Evolutionary conservation across 1,140 invertebrate species (phyloP).

Genomic region (Ectropis grisescens): DNA sequence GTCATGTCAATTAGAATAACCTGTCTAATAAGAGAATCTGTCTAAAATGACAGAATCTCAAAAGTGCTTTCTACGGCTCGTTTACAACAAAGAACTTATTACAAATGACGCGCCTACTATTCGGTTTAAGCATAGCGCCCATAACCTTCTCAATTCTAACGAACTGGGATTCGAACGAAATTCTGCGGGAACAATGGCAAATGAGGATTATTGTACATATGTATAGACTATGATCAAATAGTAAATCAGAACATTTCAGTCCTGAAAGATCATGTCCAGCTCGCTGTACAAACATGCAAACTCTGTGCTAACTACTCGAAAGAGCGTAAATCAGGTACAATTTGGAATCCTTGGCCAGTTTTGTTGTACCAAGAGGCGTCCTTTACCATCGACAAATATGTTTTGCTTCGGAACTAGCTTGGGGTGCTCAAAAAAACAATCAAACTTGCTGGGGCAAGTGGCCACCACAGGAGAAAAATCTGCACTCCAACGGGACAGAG

Average conservation of each 20-base stretch:
- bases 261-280: not conserved
- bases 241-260: conserved; percentile 3
- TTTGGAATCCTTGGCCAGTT: conserved; percentile 49
- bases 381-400: conserved; percentile 12
- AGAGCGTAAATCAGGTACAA: conserved; percentile 29
- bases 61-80: conserved; percentile 11
- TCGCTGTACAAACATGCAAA: conserved; percentile 12
- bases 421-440: conserved; percentile 29
- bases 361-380: conserved; percentile 65
- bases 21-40: no score
- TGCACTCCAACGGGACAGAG: conserved; percentile 31
- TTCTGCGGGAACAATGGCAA: conserved; percentile 11
- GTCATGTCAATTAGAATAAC: no score
- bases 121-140: conserved; percentile 17
- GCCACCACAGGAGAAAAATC: conserved; percentile 11
- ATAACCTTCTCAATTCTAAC: conserved; percentile 16
- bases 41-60: conserved; percentile 13
- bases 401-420: conserved; percentile 24
- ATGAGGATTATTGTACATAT: conserved; percentile 26
- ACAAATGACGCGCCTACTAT: conserved; percentile 15
- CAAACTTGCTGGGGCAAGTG: conserved; percentile 12
- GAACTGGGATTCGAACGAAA: conserved; percentile 34
- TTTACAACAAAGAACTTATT: conserved; percentile 13
- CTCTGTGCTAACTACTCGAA: conserved; percentile 23
- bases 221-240: conserved; percentile 22